These are phyloP conservation scores for Caenorhabditis auriculariae DNA, from an alignment of 2,888 invertebrate species.

Conservation along the genomic window DNA sequence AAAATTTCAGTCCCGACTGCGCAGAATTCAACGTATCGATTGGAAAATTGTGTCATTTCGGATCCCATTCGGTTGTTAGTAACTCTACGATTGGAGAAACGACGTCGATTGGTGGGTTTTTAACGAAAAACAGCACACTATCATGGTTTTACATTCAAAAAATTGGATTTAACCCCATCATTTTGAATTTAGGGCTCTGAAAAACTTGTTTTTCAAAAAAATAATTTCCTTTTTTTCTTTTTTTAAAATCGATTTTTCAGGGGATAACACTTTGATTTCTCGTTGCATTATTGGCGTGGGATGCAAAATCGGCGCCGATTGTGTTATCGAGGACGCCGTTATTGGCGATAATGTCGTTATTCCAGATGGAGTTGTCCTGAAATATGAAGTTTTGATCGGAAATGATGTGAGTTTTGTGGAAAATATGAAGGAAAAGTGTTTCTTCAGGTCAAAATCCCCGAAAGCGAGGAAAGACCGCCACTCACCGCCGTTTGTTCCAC, in stretches of 20 bases:
- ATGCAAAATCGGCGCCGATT: constrained; percentile 26
- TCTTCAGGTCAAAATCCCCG: constrained; percentile 1
- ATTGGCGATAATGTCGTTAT: constrained; percentile 28
- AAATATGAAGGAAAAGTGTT: background rate
- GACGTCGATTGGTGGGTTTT: constrained; percentile 10
- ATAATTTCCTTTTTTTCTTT: no score
- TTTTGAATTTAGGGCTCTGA: no score
- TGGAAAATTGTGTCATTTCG: constrained; percentile 9
- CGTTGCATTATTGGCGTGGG: constrained; percentile 26
- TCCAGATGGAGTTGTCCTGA: constrained; percentile 5
- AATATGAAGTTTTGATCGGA: constrained; percentile 18
- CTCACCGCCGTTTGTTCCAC: background rate
- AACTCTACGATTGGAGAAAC: constrained; percentile 17
- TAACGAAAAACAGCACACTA: background rate
- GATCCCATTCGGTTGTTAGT: constrained; percentile 6
- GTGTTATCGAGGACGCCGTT: constrained; percentile 14
- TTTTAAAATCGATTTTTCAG: constrained; percentile 14
- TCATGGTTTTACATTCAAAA: background rate
- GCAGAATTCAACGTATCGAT: constrained; percentile 16
- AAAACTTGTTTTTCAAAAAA: no score
- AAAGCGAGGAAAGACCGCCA: background rate
- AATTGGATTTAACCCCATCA: no score
- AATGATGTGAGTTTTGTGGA: constrained; percentile 10
- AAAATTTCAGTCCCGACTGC: background rate
- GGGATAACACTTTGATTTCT: constrained; percentile 2